Base-by-base conservation (phyloP, 64 coral and sea anemone species). In the Anthopleura sola region DNA sequence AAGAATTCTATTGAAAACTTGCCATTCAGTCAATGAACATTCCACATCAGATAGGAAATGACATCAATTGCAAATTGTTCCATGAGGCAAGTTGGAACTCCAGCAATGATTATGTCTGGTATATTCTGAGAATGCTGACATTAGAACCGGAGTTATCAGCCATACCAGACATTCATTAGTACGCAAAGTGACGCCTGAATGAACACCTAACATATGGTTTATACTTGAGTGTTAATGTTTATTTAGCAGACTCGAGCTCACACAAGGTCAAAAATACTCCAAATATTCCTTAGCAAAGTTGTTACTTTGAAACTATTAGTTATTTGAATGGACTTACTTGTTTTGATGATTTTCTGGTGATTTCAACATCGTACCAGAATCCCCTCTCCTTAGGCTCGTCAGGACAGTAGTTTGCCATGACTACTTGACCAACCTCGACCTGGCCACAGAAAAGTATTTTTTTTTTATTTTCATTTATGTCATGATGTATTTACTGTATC, bases 311-410 rank as follows among this genome's bases (percentile, higher is more conserved):
- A 1, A 53, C 7, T 48, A 53, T 2, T 53, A 15, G 50, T 53
- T 53, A 53, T 14, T 44, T 53, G 6, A 53, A 53, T 17, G 1
- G 13, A 15, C 58, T 62, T 86, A 91, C 89, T 74, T 87, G 86
- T 48, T 86, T 69, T 44, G 66, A 71, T 1, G 68, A 57, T 54
- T 94, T 94, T 86, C 90, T 89, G 36, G 90, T 98, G 62, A 98
- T 94, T 60, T 98, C 90, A 17, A 94, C 84, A 76, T 98, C 96
- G 82, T 98, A 98, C 96, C 96, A 98, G 77, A 92, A 98, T n/a
- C 96, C 96, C 79, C 96, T 78, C 74, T 98, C 96, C 37, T 98
- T 88, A 57, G 96, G 96, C 49, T 94, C 92, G 81, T 98, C 96
- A 34, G 90, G 87, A 71, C 93, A 94, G 75, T 98, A 98, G 71